phyloP scores from a whole-genome alignment of 2,797 vertebrate genomes.

The Pangasius mekongensis region DNA sequence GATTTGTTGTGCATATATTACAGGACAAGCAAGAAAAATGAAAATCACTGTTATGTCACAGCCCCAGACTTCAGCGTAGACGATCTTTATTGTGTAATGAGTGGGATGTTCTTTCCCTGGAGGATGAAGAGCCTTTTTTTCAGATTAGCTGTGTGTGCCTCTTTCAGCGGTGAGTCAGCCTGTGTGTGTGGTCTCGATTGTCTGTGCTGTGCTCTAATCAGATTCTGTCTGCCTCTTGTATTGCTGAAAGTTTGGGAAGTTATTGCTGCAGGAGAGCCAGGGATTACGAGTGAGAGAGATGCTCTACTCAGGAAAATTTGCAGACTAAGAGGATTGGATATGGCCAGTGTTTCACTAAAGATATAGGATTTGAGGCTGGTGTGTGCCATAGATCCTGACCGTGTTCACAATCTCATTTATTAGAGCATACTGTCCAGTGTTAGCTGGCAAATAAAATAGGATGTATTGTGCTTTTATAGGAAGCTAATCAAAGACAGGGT shows the following conservation, averaged over 20 bases:
- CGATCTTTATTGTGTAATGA: slow-evolving; percentile 32
- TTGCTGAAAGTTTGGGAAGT: slow-evolving; percentile 29
- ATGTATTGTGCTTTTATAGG: neutral
- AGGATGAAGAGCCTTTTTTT: slow-evolving; percentile 8
- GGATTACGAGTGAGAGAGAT: slow-evolving; percentile 32
- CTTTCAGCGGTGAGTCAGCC: slow-evolving; percentile 9
- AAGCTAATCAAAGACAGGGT: neutral
- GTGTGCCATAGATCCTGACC: slow-evolving; percentile 50
- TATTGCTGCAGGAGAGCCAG: slow-evolving; percentile 33
- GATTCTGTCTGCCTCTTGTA: slow-evolving; percentile 29
- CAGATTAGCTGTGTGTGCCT: slow-evolving; percentile 5
- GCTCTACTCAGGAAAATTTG: slow-evolving; percentile 58
- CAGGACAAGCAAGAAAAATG: neutral
- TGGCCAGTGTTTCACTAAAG: slow-evolving; percentile 58
- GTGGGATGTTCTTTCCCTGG: slow-evolving; percentile 23
- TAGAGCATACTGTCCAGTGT: neutral
- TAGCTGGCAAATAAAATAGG: neutral
- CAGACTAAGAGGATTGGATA: slow-evolving; percentile 59
- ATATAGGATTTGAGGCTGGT: slow-evolving; percentile 56
- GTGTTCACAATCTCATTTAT: neutral
- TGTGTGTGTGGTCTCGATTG: slow-evolving; percentile 12
- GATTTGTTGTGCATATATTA: neutral
- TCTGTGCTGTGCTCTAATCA: slow-evolving; percentile 29
- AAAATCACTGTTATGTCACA: neutral
- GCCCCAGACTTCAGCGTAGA: neutral